Evolutionary conservation across 2,797 vertebrate genomes (phyloP).

Genomic region (Hozukius guyotensis): DNA sequence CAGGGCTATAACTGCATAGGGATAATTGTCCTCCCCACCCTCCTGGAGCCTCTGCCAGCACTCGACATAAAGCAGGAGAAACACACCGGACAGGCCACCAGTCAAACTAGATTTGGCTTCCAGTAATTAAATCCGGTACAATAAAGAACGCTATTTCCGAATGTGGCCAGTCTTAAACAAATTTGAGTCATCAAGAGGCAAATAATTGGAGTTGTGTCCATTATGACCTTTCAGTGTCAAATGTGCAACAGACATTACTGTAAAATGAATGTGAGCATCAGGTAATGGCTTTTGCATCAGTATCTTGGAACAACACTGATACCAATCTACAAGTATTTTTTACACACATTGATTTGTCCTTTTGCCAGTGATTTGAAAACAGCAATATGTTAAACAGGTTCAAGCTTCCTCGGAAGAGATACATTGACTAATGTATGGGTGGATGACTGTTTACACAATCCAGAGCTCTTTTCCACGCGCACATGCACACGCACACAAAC

Average conservation of each 20-base stretch:
- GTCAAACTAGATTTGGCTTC: constrained; percentile 13
- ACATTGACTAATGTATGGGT: neutral
- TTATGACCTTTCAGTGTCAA: neutral
- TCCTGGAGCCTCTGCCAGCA: neutral
- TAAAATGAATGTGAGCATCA: neutral
- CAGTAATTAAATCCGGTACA: constrained; percentile 21
- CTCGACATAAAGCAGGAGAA: constrained; percentile 19
- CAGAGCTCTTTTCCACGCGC: neutral
- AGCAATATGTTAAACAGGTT: neutral
- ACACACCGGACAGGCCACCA: neutral
- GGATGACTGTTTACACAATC: neutral
- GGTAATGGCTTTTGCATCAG: neutral
- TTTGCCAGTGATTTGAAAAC: neutral
- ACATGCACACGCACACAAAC: neutral
- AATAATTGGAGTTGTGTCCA: constrained; percentile 9
- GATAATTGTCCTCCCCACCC: neutral
- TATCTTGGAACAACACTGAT: neutral
- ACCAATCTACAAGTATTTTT: neutral
- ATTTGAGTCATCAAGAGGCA: neutral
- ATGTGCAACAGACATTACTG: neutral
- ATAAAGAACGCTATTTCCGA: neutral
- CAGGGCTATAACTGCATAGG: neutral
- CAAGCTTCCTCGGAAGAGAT: neutral
- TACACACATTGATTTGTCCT: neutral
- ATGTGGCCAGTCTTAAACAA: neutral